These are phyloP conservation scores for Podocnemis expansa DNA, from an alignment of 2,113 vertebrate genomes.

Conservation along the genomic window DNA sequence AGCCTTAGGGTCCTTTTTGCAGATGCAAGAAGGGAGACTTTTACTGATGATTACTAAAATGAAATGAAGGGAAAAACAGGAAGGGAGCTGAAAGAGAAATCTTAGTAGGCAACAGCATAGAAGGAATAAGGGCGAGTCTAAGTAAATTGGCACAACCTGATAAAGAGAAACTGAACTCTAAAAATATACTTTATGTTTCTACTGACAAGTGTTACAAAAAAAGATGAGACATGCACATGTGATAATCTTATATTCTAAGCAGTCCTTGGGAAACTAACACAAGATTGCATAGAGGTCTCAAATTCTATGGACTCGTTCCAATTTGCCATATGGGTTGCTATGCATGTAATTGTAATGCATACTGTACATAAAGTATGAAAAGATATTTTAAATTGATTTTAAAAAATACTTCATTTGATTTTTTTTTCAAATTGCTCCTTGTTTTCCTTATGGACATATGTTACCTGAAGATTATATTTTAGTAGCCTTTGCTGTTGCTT, in stretches of 20 bases:
- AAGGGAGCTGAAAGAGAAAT: neutral
- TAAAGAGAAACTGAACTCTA: neutral
- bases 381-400: neutral
- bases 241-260: neutral
- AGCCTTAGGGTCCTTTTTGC: neutral
- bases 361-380: slow-evolving; percentile 12
- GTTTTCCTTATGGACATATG: neutral
- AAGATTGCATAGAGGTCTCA: neutral
- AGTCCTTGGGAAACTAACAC: neutral
- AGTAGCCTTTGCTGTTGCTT: slow-evolving; percentile 27
- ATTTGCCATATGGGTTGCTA: neutral
- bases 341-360: neutral
- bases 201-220: neutral
- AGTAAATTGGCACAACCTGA: neutral
- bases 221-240: neutral
- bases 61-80: neutral
- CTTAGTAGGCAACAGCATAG: neutral
- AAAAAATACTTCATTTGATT: neutral
- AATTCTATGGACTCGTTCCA: neutral
- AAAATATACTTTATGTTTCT: neutral
- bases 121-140: neutral
- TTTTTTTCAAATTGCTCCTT: neutral
- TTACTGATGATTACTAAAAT: neutral
- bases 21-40: neutral
- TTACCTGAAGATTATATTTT: slow-evolving; percentile 53